phyloP scores from a whole-genome alignment of 2,113 vertebrate genomes.

The Pomatostomus ruficeps region DNA sequence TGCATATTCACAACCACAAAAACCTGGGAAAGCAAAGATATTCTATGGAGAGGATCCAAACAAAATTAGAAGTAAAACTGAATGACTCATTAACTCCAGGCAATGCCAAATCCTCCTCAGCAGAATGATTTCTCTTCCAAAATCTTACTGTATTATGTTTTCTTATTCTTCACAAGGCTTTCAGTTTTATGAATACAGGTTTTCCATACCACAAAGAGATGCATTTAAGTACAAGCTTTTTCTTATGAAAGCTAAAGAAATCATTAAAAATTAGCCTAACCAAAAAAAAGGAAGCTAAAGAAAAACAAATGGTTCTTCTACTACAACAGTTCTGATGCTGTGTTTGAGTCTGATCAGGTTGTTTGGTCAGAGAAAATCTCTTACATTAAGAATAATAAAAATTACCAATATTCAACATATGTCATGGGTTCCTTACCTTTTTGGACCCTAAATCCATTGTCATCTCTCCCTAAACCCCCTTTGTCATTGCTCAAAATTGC shows the following conservation, averaged over 20 bases:
- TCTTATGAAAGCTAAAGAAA: not conserved
- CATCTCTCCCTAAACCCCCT: too few species aligned
- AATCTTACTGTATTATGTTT: not conserved
- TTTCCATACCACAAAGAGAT: not conserved
- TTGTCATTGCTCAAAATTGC: not conserved
- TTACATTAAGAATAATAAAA: not conserved
- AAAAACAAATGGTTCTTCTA: not conserved
- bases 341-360: not conserved
- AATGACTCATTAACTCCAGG: not conserved
- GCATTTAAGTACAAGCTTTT: not conserved
- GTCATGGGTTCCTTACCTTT: not conserved
- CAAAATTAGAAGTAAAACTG: not conserved
- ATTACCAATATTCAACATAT: not conserved
- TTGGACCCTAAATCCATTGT: not conserved
- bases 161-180: not conserved
- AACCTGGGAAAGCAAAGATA: not conserved
- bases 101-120: not conserved
- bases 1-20: accelerated
- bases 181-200: not conserved
- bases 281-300: not conserved
- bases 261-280: not conserved
- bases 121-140: not conserved
- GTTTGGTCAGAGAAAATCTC: not conserved
- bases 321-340: not conserved
- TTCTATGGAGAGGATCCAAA: not conserved